These are phyloP conservation scores for Siderastrea radians DNA, from an alignment of 92 coral and sea anemone species.

Conservation along the genomic window DNA sequence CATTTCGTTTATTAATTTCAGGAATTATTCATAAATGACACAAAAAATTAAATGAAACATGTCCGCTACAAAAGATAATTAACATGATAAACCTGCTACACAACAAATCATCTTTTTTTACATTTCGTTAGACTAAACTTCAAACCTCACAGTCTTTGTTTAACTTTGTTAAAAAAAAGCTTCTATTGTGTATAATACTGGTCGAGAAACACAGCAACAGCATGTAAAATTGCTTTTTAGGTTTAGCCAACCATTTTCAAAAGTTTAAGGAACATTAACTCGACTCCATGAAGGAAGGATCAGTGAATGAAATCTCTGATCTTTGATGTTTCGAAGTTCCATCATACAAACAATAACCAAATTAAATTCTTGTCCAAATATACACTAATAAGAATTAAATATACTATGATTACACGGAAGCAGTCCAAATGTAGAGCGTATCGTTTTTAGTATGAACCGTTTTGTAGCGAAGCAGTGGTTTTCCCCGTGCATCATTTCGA, in stretches of 20 bases:
- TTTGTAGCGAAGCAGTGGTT: constrained; percentile 35
- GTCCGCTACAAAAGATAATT: not conserved
- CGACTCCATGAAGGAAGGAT: too few species aligned
- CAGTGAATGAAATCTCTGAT: too few species aligned
- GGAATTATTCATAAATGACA: not conserved
- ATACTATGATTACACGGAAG: constrained; percentile 29
- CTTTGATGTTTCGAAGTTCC: not conserved
- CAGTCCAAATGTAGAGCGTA: constrained; percentile 50
- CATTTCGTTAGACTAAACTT: not conserved
- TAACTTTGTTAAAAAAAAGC: too few species aligned
- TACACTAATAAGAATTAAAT: not conserved
- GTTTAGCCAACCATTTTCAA: too few species aligned
- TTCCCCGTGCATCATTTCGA: not conserved
- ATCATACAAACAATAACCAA: not conserved
- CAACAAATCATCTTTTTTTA: not conserved
- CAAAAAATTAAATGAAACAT: not conserved
- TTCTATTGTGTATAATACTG: too few species aligned
- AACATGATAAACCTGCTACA: not conserved
- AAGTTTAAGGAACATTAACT: too few species aligned
- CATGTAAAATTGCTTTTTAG: too few species aligned
- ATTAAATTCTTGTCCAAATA: too few species aligned
- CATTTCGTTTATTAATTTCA: not conserved
- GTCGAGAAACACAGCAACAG: too few species aligned
- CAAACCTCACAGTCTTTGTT: too few species aligned
- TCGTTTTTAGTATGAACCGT: constrained; percentile 62